phyloP scores from a whole-genome alignment of 2,797 vertebrate genomes.

The Novumbra hubbsi region DNA sequence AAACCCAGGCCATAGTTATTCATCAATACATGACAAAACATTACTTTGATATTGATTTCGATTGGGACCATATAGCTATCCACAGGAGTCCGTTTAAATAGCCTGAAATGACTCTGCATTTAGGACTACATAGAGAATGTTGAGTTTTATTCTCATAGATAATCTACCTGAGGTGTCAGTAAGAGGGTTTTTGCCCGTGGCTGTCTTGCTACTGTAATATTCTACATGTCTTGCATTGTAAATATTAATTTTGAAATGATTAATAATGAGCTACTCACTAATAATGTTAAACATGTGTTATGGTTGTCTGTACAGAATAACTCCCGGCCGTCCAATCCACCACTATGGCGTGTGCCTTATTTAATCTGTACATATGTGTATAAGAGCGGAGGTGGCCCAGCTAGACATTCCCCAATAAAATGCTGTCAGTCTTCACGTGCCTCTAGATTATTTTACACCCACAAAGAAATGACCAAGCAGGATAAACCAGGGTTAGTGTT shows the following conservation, averaged over 20 bases:
- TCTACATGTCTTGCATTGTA: conserved; percentile 32
- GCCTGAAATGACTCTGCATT: neutral
- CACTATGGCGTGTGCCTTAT: conserved; percentile 85
- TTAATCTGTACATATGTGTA: conserved; percentile 79
- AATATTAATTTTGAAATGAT: conserved; percentile 42
- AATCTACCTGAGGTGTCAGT: neutral
- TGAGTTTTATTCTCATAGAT: neutral
- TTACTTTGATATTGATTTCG: conserved; percentile 19
- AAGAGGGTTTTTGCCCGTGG: neutral
- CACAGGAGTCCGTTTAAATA: conserved; percentile 27
- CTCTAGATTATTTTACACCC: neutral
- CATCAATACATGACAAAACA: neutral
- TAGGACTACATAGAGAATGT: neutral
- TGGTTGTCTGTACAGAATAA: conserved; percentile 61
- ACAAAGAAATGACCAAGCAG: neutral
- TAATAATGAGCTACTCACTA: conserved; percentile 42
- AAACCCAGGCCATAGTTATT: conserved; percentile 8
- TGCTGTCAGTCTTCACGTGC: conserved; percentile 25
- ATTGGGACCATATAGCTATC: conserved; percentile 22
- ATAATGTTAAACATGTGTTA: conserved; percentile 51
- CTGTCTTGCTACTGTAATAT: conserved; percentile 7
- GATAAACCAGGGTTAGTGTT: neutral
- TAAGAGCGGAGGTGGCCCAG: conserved; percentile 66
- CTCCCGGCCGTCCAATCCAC: conserved; percentile 68
- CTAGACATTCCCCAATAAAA: conserved; percentile 82